Evolutionary conservation across 2,888 invertebrate genomes (phyloP).

Genomic region (Steinernema hermaphroditum): DNA sequence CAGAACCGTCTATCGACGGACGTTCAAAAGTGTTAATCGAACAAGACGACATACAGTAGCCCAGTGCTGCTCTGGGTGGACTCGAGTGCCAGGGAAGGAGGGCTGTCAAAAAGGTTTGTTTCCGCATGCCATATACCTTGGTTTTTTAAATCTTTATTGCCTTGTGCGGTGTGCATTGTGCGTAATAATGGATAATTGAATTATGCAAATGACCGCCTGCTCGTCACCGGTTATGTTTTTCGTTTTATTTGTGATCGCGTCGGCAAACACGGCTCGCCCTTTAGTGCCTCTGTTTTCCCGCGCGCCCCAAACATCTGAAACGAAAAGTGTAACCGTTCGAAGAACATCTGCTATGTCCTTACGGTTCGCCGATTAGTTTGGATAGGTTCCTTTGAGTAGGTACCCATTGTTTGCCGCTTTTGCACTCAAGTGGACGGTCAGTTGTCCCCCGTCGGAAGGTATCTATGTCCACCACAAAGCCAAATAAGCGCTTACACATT

Average conservation of each 20-base stretch:
- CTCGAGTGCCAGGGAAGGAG: conserved; percentile 65
- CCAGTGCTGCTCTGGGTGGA: conserved; percentile 70
- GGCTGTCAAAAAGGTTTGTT: conserved; percentile 69
- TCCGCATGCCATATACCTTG: too few species aligned
- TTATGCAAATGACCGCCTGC: conserved; percentile 22
- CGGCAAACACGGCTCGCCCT: conserved; percentile 5
- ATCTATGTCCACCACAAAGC: conserved; percentile 25
- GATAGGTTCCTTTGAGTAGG: conserved; percentile 21
- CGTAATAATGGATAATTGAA: neutral
- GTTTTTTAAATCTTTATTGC: too few species aligned
- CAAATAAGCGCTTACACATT: too few species aligned
- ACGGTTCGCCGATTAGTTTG: conserved; percentile 22
- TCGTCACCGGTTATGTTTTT: neutral
- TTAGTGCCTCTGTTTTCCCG: neutral
- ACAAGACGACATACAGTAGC: conserved; percentile 68
- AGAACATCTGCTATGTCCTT: conserved; percentile 17
- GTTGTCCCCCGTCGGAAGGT: neutral
- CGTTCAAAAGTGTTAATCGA: conserved; percentile 68
- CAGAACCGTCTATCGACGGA: conserved; percentile 70
- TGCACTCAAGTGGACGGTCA: conserved; percentile 18
- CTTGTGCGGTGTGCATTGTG: too few species aligned
- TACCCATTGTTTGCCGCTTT: conserved; percentile 19
- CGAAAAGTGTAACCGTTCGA: neutral
- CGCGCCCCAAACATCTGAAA: neutral
- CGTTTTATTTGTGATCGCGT: neutral